Conservation (phyloP, 2,888 invertebrate species). For the Acanthoscelides obtectus region DNA sequence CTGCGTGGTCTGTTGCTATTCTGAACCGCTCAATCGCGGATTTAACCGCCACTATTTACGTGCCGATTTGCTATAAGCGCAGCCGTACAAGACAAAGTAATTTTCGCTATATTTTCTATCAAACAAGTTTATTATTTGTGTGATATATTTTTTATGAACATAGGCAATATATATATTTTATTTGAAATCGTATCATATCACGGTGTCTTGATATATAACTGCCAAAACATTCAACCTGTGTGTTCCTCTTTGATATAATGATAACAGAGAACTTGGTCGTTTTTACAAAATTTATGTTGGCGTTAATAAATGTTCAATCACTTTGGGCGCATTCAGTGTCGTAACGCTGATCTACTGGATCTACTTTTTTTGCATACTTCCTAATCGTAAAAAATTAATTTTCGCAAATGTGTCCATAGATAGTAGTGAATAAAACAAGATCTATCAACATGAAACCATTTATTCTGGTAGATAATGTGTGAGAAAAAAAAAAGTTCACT, state of each 20-base stretch:
- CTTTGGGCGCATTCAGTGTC: too few species aligned
- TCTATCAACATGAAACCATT: too few species aligned
- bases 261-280: not conserved
- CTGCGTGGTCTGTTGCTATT: not conserved
- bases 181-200: constrained; percentile 31
- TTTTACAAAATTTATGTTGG: too few species aligned
- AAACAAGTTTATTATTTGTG: constrained; percentile 8
- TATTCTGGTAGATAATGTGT: too few species aligned
- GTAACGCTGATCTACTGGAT: too few species aligned
- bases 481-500: too few species aligned
- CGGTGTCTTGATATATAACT: constrained; percentile 34
- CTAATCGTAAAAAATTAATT: too few species aligned
- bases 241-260: constrained; percentile 20
- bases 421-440: too few species aligned
- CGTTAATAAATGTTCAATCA: too few species aligned
- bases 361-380: too few species aligned
- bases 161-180: constrained; percentile 22
- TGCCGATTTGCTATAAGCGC: not conserved
- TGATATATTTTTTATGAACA: constrained; percentile 9
- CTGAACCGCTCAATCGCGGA: too few species aligned
- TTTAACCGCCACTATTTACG: not conserved
- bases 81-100: not conserved
- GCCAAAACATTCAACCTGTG: constrained; percentile 27
- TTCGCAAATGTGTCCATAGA: too few species aligned
- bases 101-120: constrained; percentile 8